These are phyloP conservation scores for Drosophila arawakana DNA, from an alignment of 1,140 invertebrate genomes.

Conservation along the genomic window DNA sequence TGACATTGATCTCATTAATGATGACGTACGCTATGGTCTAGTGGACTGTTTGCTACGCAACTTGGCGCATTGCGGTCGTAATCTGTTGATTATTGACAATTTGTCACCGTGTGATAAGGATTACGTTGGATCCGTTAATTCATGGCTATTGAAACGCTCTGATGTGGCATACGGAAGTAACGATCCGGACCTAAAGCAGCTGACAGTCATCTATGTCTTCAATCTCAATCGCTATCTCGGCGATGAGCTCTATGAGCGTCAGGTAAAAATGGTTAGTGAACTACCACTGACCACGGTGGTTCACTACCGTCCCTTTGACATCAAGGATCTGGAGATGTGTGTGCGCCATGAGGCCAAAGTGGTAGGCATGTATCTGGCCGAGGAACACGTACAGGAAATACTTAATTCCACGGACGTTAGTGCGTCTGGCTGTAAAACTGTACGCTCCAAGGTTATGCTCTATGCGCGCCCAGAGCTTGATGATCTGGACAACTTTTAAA, in stretches of 20 bases:
- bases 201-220: slow-evolving; percentile 56
- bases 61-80: slow-evolving; percentile 51
- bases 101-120: slow-evolving; percentile 34
- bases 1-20: slow-evolving; percentile 6
- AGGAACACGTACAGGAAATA: slow-evolving; percentile 30
- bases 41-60: neutral
- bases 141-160: neutral
- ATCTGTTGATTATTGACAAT: slow-evolving; percentile 59
- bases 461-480: slow-evolving; percentile 20
- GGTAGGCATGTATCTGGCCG: slow-evolving; percentile 11
- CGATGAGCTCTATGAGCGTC: slow-evolving; percentile 6
- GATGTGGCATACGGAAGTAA: slow-evolving; percentile 3
- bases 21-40: neutral
- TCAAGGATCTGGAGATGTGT: slow-evolving; percentile 38
- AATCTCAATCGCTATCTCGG: slow-evolving; percentile 44
- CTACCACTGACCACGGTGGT: slow-evolving; percentile 31
- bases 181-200: slow-evolving; percentile 11
- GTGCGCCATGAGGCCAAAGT: slow-evolving; percentile 36
- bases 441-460: slow-evolving; percentile 56
- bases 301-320: slow-evolving; percentile 32
- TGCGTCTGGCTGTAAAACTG: slow-evolving; percentile 54
- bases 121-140: slow-evolving; percentile 33
- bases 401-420: slow-evolving; percentile 21
- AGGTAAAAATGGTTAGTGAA: neutral
- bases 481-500: neutral